Evolutionary conservation across 2,888 invertebrate genomes (phyloP).

Genomic region (Sisyra terminalis): DNA sequence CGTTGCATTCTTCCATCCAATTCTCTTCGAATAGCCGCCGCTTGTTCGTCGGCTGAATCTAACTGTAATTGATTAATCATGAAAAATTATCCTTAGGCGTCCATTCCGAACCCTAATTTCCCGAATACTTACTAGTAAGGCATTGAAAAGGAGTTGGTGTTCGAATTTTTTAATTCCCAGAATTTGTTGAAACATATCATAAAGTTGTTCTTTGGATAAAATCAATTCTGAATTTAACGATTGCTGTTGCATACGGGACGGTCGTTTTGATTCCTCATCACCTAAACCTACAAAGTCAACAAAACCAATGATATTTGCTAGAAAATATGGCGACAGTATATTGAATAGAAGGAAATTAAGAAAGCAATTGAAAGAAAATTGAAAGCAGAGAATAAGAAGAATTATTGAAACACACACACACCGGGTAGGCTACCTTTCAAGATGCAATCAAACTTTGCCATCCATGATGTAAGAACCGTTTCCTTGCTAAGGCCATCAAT

Average conservation of each 20-base stretch:
- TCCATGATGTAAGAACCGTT: constrained; percentile 96
- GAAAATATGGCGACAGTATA: neutral
- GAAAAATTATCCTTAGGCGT: no score
- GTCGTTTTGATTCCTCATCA: constrained; percentile 76
- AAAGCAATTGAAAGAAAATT: neutral
- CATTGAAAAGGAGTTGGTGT: constrained; percentile 97
- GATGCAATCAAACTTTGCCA: constrained; percentile 98
- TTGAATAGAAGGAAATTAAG: neutral
- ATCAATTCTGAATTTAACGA: constrained; percentile 84
- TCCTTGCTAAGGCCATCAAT: constrained; percentile 99
- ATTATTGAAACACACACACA: constrained; percentile 6
- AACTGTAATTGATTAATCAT: constrained; percentile 39
- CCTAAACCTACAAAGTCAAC: constrained; percentile 34
- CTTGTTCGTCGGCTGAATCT: constrained; percentile 99
- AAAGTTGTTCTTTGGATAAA: constrained; percentile 96
- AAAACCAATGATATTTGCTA: neutral
- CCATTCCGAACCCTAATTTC: neutral
- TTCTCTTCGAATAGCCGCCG: constrained; percentile 96
- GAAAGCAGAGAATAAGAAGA: constrained; percentile 1
- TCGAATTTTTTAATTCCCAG: constrained; percentile 98
- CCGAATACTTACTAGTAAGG: constrained; percentile 57
- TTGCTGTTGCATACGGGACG: constrained; percentile 76
- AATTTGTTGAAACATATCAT: constrained; percentile 99
- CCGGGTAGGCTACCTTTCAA: constrained; percentile 51
- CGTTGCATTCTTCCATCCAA: constrained; percentile 94